phyloP scores from a whole-genome alignment of 2,113 vertebrate genomes.

The Muntiacus reevesi region DNA sequence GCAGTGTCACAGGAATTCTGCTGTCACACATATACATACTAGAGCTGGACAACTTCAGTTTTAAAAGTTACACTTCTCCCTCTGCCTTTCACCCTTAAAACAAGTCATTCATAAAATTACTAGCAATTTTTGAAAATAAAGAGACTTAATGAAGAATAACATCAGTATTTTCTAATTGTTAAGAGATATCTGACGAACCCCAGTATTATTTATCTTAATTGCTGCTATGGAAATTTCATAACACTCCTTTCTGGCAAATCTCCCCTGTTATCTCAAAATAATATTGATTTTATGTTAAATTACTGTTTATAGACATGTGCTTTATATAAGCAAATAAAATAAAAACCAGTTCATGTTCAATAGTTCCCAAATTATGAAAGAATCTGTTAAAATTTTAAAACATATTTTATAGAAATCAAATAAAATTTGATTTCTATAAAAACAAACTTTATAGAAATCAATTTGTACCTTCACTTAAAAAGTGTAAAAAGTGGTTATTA shows the following conservation, averaged over 20 bases:
- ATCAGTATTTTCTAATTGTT: slow-evolving; percentile 1
- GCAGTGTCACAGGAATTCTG: background rate
- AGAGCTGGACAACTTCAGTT: background rate
- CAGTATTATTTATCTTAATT: background rate
- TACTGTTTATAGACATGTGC: background rate
- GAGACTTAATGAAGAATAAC: background rate
- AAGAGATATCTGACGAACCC: background rate
- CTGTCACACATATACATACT: background rate
- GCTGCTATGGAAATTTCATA: slow-evolving; percentile 6
- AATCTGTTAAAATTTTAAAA: slow-evolving; percentile 17
- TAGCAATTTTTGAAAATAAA: background rate
- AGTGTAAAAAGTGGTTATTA: background rate
- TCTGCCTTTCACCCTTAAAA: background rate
- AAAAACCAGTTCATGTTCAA: background rate
- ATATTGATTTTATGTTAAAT: background rate
- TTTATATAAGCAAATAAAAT: slow-evolving; percentile 19
- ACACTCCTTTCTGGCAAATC: background rate
- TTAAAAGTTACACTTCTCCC: background rate
- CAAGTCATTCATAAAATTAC: slow-evolving; percentile 24
- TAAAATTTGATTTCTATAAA: background rate
- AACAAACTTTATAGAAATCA: background rate
- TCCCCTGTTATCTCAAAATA: background rate
- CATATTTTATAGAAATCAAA: background rate
- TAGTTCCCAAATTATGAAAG: background rate
- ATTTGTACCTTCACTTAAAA: background rate